Evolutionary conservation across 30 jellyfish, hydroid and myxozoan genomes (phyloP), one percentile per base, ranked within the genome.

Genomic region (Mastigias papua): DNA sequence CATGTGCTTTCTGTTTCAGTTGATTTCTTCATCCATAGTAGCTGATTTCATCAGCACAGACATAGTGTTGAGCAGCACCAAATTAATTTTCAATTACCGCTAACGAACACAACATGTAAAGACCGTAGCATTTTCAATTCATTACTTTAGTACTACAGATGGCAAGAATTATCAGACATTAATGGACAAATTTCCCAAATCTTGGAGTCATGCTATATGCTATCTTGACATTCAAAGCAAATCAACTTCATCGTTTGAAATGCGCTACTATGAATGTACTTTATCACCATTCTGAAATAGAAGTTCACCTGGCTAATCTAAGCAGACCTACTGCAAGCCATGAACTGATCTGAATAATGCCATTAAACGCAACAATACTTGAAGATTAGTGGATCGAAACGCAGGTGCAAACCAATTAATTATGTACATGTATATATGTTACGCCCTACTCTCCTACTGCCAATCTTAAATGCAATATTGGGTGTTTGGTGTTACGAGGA

Each of bases 311-410:
- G 70, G 76, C 77, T 72, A 58, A 73, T 64, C 88, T 42, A 60
- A 22, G 70, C 49, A 73, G 62, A 51, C 75, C 69, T 35, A 64
- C 89, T 48, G 86, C 80, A 27, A 62, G 34, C 76, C 80, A 67
- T 26, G 70, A 54, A 48, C 51, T 31, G 83, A 85, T 73, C 94
- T 65, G 73, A 25, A 25, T 85, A 66, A 85, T 85, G 74, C 94
- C 71, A 85, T 85, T 85, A 85, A 73, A 66, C 94, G 51, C 73
- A 73, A 85, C 94, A 85, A 85, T 85, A 85, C 82, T 77, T 57
- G 69, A 46, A 70, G 88, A 73, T 70, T 85, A 77, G 77, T 28
- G 76, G 50, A 37, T 5, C 17, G 69, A 37, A 34, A 22, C 73
- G 83, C 94, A 85, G 94, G 88, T 85, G 94, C 83, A 32, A 25